phyloP scores from a whole-genome alignment of 2,888 invertebrate genomes.

The Drosophila koepferae region DNA sequence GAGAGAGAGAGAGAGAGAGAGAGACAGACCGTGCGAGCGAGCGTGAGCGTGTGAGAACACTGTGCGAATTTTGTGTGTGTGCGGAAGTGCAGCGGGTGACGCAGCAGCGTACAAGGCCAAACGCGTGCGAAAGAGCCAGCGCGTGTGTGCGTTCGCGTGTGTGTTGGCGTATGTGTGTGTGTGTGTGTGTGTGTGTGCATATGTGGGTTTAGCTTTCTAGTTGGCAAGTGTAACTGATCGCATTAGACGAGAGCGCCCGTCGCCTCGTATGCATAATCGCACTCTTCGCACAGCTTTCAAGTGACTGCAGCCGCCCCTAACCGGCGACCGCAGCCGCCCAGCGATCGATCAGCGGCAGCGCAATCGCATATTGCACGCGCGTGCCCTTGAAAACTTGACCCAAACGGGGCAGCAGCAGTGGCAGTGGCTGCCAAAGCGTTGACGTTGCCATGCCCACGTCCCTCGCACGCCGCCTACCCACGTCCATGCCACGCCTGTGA shows the following conservation, averaged over 20 bases:
- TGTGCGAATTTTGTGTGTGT: conserved; percentile 46
- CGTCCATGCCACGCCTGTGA: conserved; percentile 18
- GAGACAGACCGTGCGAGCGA: background rate
- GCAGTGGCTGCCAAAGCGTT: conserved; percentile 56
- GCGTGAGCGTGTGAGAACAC: conserved; percentile 12
- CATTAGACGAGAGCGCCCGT: conserved; percentile 50
- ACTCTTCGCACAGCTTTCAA: conserved; percentile 21
- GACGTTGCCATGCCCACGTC: conserved; percentile 43
- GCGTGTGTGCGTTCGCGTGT: conserved; percentile 29
- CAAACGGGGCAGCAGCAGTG: conserved; percentile 38
- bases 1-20: background rate
- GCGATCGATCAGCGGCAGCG: conserved; percentile 25
- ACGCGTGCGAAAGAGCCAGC: conserved; percentile 64
- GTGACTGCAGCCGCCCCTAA: conserved; percentile 15
- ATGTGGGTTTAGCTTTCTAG: conserved; percentile 22
- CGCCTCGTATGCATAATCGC: conserved; percentile 33
- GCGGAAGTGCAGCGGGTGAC: conserved; percentile 73
- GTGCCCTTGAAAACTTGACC: conserved; percentile 80
- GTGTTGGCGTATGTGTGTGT: conserved; percentile 14
- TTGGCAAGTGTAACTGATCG: conserved; percentile 71
- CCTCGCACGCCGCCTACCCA: no score
- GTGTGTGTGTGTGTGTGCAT: conserved; percentile 9
- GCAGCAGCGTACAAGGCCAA: conserved; percentile 68
- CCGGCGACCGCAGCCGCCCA: conserved; percentile 4
- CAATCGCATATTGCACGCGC: conserved; percentile 62